Evolutionary conservation across 2,113 vertebrate genomes (phyloP).

Genomic region (Poecile atricapillus): DNA sequence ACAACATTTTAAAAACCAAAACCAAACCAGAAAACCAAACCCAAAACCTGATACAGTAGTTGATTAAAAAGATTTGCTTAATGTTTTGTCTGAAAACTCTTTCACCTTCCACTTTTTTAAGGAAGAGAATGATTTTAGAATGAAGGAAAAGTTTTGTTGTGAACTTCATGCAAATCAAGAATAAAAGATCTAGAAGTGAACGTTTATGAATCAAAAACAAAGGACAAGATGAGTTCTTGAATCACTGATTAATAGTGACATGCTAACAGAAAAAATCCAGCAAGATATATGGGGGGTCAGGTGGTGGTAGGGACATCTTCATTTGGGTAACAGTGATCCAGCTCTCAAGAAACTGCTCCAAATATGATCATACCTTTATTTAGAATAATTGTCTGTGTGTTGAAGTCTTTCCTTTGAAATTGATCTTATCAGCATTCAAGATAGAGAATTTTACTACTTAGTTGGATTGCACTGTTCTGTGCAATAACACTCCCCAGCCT

Average conservation of each 20-base stretch:
- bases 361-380: not conserved
- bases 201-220: not conserved
- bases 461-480: not conserved
- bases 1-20: not conserved
- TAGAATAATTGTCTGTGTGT: not conserved
- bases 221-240: not conserved
- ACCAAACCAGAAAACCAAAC: not conserved
- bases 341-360: not conserved
- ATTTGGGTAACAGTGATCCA: not conserved
- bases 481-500: not conserved
- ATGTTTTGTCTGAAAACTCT: not conserved
- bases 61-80: not conserved
- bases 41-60: not conserved
- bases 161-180: not conserved
- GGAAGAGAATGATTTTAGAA: not conserved
- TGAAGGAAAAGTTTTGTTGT: not conserved
- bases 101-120: not conserved
- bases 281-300: not conserved
- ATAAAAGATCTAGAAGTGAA: not conserved
- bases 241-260: not conserved
- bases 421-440: not conserved
- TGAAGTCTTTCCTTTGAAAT: not conserved
- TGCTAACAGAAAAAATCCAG: not conserved
- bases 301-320: not conserved
- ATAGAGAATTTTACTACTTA: not conserved